Evolutionary conservation across 2,797 vertebrate genomes (phyloP), one percentile per base, ranked within the genome.

Genomic region (Pantherophis alleghaniensis): DNA sequence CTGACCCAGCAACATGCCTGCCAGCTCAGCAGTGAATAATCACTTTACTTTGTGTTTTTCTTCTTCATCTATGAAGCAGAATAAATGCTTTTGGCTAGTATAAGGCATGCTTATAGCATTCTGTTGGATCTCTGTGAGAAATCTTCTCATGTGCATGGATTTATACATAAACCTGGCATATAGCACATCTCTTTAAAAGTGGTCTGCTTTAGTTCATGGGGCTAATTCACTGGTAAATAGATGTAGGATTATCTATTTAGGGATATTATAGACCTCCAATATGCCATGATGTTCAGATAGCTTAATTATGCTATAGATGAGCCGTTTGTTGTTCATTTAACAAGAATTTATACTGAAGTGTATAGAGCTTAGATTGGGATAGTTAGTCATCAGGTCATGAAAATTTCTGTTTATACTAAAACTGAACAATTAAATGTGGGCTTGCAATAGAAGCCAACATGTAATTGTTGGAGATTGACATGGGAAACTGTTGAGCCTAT

Each of bases 21-120:
- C 60, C 59, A 94, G 28, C 86, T 97, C 95, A 94, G 37, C 93
- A 74, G 53, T 94, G 89, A 94, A 93, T 94, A 92, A 95, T 94
- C 93, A 93, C 87, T 94, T 96, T 94, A 96, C 88, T 93, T 28
- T 90, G 61, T 91, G 55, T 90, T 95, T 90, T 96, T 96, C 90
- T 92, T 94, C 86, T 94, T 95, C 56, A 83, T 47, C 74, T 51
- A 14, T 86, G 28, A 94, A 93, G 91, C 94, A 92, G 92, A 92
- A 93, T 93, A 95, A 95, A 94, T 95, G 53, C 16, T 90, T 95
- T 56, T 74, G 94, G 60, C 90, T 93, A 28, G 88, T 93, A 26
- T 5, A 32, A 87, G 96, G n/a, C 32, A 91, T 57, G 61, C 90
- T 28, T 13, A 47, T 86, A 95, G 24, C 63, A 92, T 61, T 94